A percentile compares a stretch with the other conserved stretches of the same genome.
Conservation (phyloP, 2,888 invertebrate genomes). For the Papilio demoleus region DNA sequence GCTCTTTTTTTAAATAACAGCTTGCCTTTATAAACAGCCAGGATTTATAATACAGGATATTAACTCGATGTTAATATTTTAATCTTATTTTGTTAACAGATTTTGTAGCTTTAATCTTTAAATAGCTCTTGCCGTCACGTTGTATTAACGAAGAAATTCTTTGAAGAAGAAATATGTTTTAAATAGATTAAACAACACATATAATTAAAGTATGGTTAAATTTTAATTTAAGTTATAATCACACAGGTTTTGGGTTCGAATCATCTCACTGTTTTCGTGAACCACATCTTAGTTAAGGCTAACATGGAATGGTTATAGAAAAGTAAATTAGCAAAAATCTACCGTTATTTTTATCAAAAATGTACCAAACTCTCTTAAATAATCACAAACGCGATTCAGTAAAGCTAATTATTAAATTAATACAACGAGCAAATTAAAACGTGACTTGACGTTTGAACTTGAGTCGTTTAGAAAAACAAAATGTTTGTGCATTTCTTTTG, state of each 20-base stretch:
- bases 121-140: no score
- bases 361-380: neutral
- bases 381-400: neutral
- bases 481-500: slow-evolving; percentile 14
- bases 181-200: no score
- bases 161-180: no score
- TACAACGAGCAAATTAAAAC: neutral
- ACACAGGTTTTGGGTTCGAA: no score
- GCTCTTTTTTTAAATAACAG: slow-evolving; percentile 21
- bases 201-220: no score
- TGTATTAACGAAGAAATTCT: no score
- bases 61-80: slow-evolving; percentile 2
- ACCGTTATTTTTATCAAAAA: neutral
- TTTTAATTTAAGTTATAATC: no score
- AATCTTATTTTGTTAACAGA: neutral
- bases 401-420: neutral
- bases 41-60: neutral
- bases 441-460: neutral
- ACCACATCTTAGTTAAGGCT: no score
- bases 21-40: slow-evolving; percentile 12
- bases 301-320: no score
- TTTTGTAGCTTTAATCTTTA: neutral
- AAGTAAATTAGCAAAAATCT: no score
- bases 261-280: no score
- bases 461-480: slow-evolving; percentile 19